phyloP scores from a whole-genome alignment of 2,113 vertebrate genomes.

The Ammodramus savannarum region DNA sequence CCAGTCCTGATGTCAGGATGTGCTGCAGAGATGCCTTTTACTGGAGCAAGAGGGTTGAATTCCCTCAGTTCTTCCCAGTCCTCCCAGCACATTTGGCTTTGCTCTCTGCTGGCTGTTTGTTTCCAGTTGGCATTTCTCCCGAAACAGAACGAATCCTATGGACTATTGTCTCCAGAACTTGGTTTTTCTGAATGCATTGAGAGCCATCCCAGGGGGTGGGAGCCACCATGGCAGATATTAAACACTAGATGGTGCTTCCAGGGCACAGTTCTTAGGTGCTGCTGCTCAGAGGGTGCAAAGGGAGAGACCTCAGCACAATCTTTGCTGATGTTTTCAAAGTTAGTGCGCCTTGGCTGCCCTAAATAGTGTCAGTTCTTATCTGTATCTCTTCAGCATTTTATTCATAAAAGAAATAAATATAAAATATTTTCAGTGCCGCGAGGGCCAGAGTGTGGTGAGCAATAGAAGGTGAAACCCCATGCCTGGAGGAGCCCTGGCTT shows the following conservation, averaged over 20 bases:
- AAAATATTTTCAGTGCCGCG: not conserved
- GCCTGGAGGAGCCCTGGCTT: not conserved
- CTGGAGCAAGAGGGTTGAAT: not conserved
- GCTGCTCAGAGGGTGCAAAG: not conserved
- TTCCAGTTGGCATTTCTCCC: not conserved
- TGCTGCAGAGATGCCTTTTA: not conserved
- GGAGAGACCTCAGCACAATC: not conserved
- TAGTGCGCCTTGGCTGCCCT: not conserved
- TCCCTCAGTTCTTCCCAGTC: not conserved
- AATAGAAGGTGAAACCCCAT: not conserved
- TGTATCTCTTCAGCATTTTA: not conserved
- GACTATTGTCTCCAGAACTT: not conserved
- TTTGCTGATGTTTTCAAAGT: not conserved
- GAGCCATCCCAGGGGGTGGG: not conserved
- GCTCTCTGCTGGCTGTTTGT: not conserved
- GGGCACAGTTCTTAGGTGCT: not conserved
- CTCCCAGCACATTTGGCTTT: not conserved
- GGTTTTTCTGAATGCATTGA: not conserved
- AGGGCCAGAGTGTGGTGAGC: not conserved
- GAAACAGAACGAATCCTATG: not conserved
- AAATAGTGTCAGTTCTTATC: not conserved
- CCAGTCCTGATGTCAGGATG: not conserved
- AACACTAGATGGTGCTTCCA: conserved; percentile 22
- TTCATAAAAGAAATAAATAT: not conserved
- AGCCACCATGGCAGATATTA: not conserved